Evolutionary conservation across 2,113 vertebrate genomes (phyloP).

Genomic region (Neotoma lepida): DNA sequence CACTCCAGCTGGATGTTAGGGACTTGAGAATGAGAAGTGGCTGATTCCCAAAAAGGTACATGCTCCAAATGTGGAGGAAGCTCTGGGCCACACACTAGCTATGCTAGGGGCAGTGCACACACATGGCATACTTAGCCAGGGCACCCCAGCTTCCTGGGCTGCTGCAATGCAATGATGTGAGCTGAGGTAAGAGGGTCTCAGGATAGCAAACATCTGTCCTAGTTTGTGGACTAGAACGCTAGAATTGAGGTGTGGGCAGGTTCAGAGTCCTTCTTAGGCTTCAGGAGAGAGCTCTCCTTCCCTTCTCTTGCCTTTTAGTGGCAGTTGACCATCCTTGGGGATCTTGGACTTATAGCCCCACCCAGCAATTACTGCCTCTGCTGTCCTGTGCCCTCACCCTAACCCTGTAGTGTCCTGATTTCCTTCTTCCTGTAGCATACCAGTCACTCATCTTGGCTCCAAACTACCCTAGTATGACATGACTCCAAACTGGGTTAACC

Average conservation of each 20-base stretch:
- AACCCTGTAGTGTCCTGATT: not conserved
- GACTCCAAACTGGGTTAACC: not conserved
- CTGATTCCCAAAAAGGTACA: rapidly evolving
- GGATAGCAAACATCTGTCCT: rapidly evolving
- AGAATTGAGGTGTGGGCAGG: not conserved
- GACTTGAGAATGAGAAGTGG: not conserved
- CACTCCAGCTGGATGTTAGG: not conserved
- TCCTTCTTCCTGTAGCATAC: not conserved
- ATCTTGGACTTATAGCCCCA: not conserved
- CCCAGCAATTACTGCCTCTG: not conserved
- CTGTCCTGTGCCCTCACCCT: not conserved
- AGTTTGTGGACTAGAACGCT: not conserved
- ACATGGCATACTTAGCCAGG: rapidly evolving
- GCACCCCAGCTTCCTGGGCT: rapidly evolving
- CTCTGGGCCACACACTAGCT: rapidly evolving
- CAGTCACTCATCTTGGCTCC: not conserved
- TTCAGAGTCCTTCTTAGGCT: not conserved
- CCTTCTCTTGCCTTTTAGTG: not conserved
- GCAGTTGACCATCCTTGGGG: not conserved
- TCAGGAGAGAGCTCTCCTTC: not conserved
- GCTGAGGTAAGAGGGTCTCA: rapidly evolving
- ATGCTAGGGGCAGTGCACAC: rapidly evolving
- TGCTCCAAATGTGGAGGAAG: rapidly evolving
- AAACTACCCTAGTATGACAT: not conserved
- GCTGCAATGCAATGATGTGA: rapidly evolving